Evolutionary conservation across 2,797 vertebrate genomes (phyloP), one percentile per base, ranked within the genome.

Genomic region (Chrosomus eos): DNA sequence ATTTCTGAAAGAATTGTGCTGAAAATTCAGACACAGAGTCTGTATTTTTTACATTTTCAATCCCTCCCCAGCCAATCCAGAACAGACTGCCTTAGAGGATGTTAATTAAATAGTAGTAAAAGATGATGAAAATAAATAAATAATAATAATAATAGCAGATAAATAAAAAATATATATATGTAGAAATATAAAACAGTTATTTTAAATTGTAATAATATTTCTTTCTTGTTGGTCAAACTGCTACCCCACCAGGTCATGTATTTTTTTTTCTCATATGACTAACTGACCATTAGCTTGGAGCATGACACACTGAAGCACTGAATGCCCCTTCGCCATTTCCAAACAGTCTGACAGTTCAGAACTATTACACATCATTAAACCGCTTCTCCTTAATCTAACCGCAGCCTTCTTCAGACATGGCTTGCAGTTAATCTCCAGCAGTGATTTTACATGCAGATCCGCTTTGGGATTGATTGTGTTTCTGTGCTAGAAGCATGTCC

Each of bases 351-450:
- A 78, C 60, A 67, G 43, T 40, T 21, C 72, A 55, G 76, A 87
- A 48, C 78, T 43, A 38, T 76, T 48, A 73, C 81, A 87, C 86
- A 82, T 84, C 84, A 81, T 89, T 87, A 82, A 83, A 64, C 86
- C 36, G 36, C 21, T 66, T 78, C 60, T 23, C 31, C 70, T 70
- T 85, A 84, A 86, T 82, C 67, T 68, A 82, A 84, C 86, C 67
- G 82, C 83, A 74, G 70, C 75, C 66, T 16, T 75, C 60, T 84
- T 75, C 60, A 53, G 38, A 55, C 80, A 58, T 84, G 33, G 23
- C 60, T 55, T 87, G 76, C 53, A 55, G 53, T 62, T 80, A 71
- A 80, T 76, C 75, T 72, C 43, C 73, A 76, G 82, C 45, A 68
- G n/a, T 55, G 45, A 55, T 55, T 77, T 76, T 67, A 75, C 40